These are phyloP conservation scores for Gerris lacustris DNA, from an alignment of 2,888 invertebrate species.

Conservation along the genomic window DNA sequence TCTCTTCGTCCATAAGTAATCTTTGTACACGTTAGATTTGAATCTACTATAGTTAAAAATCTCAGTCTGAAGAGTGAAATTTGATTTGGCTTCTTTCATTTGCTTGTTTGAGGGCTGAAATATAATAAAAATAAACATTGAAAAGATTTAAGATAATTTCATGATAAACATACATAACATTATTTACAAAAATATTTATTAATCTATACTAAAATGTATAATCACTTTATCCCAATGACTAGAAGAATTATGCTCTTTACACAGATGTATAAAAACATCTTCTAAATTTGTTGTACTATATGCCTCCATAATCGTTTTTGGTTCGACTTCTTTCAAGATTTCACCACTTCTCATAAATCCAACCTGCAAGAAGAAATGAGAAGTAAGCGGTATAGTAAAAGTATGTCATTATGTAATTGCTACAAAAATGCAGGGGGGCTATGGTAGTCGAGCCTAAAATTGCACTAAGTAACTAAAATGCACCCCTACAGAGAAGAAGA, in stretches of 20 bases:
- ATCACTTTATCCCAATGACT: too few relatives aligned
- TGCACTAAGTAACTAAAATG: too few relatives aligned
- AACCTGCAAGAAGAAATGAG: background rate
- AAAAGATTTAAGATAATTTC: too few relatives aligned
- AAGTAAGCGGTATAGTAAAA: too few relatives aligned
- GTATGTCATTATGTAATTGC: too few relatives aligned
- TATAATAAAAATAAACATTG: too few relatives aligned
- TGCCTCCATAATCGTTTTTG: background rate
- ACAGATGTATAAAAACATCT: background rate
- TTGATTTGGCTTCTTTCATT: background rate
- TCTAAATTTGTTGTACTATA: background rate
- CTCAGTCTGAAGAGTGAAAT: background rate
- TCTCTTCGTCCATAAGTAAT: background rate
- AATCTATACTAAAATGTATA: too few relatives aligned
- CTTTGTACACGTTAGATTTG: background rate
- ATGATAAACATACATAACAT: too few relatives aligned
- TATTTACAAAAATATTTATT: too few relatives aligned
- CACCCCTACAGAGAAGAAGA: too few relatives aligned
- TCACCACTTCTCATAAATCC: background rate
- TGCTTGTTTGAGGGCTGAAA: background rate
- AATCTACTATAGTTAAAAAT: background rate
- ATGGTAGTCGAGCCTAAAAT: too few relatives aligned
- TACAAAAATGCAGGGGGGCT: too few relatives aligned
- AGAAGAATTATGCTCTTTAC: background rate
- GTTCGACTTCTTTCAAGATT: background rate